These are phyloP conservation scores for Drosophila fuyamai DNA, from an alignment of 1,140 invertebrate species.

Conservation along the genomic window DNA sequence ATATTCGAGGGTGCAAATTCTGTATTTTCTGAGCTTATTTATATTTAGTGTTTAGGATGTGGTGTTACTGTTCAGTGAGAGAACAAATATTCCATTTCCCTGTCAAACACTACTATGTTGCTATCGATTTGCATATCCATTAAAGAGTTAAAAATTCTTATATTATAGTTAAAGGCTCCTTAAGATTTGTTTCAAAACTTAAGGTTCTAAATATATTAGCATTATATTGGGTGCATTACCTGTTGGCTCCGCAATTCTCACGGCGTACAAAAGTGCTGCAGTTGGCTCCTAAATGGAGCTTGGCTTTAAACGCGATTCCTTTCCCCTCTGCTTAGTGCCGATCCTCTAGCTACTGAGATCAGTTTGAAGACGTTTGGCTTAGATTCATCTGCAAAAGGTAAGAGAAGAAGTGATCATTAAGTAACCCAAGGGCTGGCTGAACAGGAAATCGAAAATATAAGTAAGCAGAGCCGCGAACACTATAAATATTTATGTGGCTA, in stretches of 20 bases:
- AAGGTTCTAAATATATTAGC: no score
- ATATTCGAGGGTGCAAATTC: no score
- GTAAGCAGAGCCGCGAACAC: not conserved
- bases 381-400: conserved; percentile 35
- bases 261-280: conserved; percentile 60
- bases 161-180: no score
- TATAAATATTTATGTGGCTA: conserved; percentile 12
- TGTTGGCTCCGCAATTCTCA: conserved; percentile 83
- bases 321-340: not conserved
- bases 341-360: conserved; percentile 10
- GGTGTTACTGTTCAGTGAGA: no score
- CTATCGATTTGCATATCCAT: no score
- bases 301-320: conserved; percentile 3
- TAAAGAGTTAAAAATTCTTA: no score
- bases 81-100: no score
- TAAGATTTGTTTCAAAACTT: no score
- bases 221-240: conserved; percentile 37
- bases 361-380: conserved; percentile 2
- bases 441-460: conserved; percentile 45
- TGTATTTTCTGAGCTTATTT: no score
- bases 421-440: conserved; percentile 19
- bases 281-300: conserved; percentile 37
- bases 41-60: no score
- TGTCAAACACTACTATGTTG: no score
- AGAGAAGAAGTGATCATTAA: not conserved